Base-by-base conservation (phyloP, 2,797 vertebrate species). In the Sebastes nivosus region DNA sequence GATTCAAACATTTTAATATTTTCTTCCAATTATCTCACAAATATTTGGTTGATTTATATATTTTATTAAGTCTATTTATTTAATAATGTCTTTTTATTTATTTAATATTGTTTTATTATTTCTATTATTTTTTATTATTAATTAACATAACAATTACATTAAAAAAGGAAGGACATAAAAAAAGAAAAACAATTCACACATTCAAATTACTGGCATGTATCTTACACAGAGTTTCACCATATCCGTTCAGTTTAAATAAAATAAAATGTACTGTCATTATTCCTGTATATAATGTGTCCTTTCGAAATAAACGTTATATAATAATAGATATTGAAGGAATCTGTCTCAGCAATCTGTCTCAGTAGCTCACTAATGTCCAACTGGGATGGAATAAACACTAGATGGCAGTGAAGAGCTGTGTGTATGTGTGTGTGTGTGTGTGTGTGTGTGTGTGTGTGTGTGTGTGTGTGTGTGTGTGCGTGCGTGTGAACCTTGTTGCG, bases 401-500 rank as follows among this genome's bases (percentile, higher is more conserved):
- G 91, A 77, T 89, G 92, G 79, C 67, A 60, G 18, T 73, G 29
- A 57, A 57, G 74, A 64, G 22, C 4, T 8, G 4, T 12, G 12
- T 46, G 36, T 9, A 1, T 27, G 32, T 30, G 63, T 38, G 29
- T 7, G 30, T 42, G 36, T 65, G 55, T 52, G 36, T 65, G 55
- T 46, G 52, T 6, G 27, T 32, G 29, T 65, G 3, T 11, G 14
- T 14, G 14, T 34, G 34, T 8, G 3, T 42, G 59, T 16, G 27
- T 67, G 59, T 46, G 20, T 75, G 59, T 55, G 8, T 11, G 14
- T 14, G 14, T 34, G 34, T 8, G 3, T 42, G 59, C 12, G 27
- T 67, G 59, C 36, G 20, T 75, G 59, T 55, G 8, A 66, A 95
- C 96, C 92, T 95, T 93, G 61, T 89, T 89, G 57, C 83, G 92